Percentiles rank a stretch among this genome's conserved stretches.
Evolutionary conservation across 2,888 invertebrate species (phyloP).

Genomic region (Chrysina gloriosa): DNA sequence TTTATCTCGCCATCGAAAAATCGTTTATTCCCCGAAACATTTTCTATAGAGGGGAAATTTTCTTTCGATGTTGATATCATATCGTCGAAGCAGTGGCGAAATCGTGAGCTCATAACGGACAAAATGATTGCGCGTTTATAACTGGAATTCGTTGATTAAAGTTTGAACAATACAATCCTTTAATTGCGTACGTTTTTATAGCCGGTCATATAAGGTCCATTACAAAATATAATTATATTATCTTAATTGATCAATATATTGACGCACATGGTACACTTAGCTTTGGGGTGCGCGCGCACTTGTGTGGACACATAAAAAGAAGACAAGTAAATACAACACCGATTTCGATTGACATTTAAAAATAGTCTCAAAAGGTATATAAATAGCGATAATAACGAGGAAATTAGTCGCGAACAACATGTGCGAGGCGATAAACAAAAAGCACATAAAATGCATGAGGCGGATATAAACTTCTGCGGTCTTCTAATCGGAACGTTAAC

Average conservation of each 20-base stretch:
- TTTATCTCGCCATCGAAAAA: too few species aligned
- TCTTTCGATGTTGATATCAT: too few species aligned
- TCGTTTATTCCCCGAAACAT: too few species aligned
- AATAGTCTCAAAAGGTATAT: slow-evolving; percentile 40
- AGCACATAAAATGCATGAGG: slow-evolving; percentile 39
- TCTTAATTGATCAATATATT: slow-evolving; percentile 47
- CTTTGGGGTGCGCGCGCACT: slow-evolving; percentile 42
- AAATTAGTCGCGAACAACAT: slow-evolving; percentile 35
- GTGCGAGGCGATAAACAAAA: slow-evolving; percentile 34
- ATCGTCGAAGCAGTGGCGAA: too few species aligned
- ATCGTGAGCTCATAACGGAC: neutral
- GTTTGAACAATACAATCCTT: slow-evolving; percentile 17
- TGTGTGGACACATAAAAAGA: slow-evolving; percentile 16
- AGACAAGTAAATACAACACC: slow-evolving; percentile 26
- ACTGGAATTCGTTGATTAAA: neutral
- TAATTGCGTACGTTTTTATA: slow-evolving; percentile 18
- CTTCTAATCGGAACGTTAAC: slow-evolving; percentile 28
- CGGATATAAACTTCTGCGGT: slow-evolving; percentile 28
- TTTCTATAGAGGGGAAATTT: too few species aligned
- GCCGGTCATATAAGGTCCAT: slow-evolving; percentile 28
- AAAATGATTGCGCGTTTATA: neutral
- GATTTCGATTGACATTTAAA: slow-evolving; percentile 39
- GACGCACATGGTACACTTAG: slow-evolving; percentile 46
- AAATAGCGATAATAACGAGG: slow-evolving; percentile 35
- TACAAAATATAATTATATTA: slow-evolving; percentile 33